Evolutionary conservation across 2,888 invertebrate genomes (phyloP), one percentile per base, ranked within the genome.

Genomic region (Drosophila macrospina): DNA sequence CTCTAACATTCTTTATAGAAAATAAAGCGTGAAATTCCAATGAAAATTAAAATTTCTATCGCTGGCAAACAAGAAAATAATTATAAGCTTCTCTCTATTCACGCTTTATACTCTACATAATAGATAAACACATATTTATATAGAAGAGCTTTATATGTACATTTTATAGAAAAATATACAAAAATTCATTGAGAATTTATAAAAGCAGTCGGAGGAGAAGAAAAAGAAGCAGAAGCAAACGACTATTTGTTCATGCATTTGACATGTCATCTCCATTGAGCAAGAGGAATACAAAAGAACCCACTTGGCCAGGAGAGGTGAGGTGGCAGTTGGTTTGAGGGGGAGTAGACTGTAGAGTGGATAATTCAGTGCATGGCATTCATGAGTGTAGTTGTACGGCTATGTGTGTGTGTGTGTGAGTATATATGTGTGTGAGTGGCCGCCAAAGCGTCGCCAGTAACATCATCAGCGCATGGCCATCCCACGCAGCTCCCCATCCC

Each of bases 221-320:
- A 37, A 36, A 44, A 48, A 44, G 50, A 64, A 55, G 20, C 1
- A 20, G 20, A 20, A 47, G 39, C 51, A 50, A 70, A 62, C 39
- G 59, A 77, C 55, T 73, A 61, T 70, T 78, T 80, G 80, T 65
- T 80, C 80, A 70, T 76, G 78, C 80, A 80, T 68, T 73, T 78
- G 78, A 76, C 77, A 78, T 80, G 73, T 73, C 68, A 70, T 73
- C 73, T 62, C 70, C 76, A 74, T 61, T 41, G 47, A 59, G 64
- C 70, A 50, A 51, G 59, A 51, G 55, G 28, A 67, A 74, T 57
- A 79, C 66, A 79, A 76, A 76, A 57, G 76, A 59, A 28, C 41
- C 36, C 44, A 55, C 72, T 71, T 60, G 39, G 50, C 36, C 52
- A 28, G 37, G 59, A 37, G 60, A 1, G 24, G 10, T 8, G 13